Percentiles rank a stretch among this genome's conserved stretches.
phyloP scores from a whole-genome alignment of 2,797 vertebrate genomes.

The Myotis myotis region DNA sequence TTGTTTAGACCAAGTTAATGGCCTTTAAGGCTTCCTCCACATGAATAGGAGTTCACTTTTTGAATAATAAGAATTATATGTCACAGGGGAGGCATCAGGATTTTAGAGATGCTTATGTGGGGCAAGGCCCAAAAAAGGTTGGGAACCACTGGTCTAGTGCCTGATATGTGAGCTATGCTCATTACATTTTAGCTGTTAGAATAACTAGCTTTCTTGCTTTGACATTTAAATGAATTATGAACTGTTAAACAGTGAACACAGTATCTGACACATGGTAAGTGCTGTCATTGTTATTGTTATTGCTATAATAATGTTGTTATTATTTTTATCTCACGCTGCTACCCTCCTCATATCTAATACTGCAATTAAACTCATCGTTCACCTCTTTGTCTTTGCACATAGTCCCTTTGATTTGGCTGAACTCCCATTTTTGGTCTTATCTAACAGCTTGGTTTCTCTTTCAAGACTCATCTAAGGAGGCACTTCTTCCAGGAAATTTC shows the following conservation, averaged over 20 bases:
- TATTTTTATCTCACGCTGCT: background rate
- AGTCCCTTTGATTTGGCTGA: background rate
- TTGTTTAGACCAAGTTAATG: no score
- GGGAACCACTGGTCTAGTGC: background rate
- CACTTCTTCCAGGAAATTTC: conserved; percentile 3
- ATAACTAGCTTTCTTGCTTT: background rate
- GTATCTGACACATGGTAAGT: background rate
- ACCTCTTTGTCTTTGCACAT: background rate
- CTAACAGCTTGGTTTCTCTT: background rate
- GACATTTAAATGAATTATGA: conserved; percentile 16
- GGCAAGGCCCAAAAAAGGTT: no score
- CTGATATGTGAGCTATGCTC: background rate
- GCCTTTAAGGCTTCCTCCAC: no score
- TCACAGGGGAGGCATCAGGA: no score
- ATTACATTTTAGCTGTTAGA: conserved; percentile 28
- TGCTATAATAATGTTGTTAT: background rate
- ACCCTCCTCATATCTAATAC: background rate
- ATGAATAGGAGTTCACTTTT: no score
- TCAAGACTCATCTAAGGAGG: background rate
- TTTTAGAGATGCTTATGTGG: no score
- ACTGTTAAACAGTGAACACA: background rate
- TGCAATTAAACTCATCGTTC: background rate
- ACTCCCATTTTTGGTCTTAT: conserved; percentile 4
- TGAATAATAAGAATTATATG: no score
- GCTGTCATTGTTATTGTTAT: background rate